phyloP scores from a whole-genome alignment of 2,797 vertebrate genomes.

The Emys orbicularis region DNA sequence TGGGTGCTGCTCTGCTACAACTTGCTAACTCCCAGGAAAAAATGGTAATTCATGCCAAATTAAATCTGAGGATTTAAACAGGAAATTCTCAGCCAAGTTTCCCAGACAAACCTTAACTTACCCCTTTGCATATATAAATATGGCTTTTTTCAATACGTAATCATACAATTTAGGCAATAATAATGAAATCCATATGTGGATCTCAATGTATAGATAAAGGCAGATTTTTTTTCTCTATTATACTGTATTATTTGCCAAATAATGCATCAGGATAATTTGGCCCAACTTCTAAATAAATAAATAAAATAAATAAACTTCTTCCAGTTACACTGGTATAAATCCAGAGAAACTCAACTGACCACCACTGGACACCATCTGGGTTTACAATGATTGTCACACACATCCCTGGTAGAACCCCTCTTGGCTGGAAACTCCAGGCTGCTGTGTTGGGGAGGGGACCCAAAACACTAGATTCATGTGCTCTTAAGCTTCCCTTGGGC shows the following conservation, averaged over 20 bases:
- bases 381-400: not conserved
- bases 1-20: not conserved
- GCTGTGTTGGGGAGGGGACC: not conserved
- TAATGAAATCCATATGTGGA: not conserved
- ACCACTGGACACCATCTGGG: slow-evolving; percentile 37
- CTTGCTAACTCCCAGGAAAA: slow-evolving; percentile 5
- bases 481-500: not conserved
- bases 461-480: not conserved
- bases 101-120: not conserved
- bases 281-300: not conserved
- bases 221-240: not conserved
- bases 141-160: not conserved
- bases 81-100: not conserved
- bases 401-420: not conserved
- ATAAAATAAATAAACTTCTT: no score
- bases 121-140: not conserved
- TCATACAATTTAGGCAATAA: slow-evolving; percentile 23
- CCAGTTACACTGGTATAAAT: not conserved
- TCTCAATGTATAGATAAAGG: not conserved
- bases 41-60: not conserved
- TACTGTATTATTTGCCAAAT: slow-evolving; percentile 30
- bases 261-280: not conserved
- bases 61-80: slow-evolving; percentile 41
- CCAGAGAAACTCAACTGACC: slow-evolving; percentile 32
- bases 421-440: not conserved